phyloP scores from a whole-genome alignment of 2,797 vertebrate species.

The Psittacula derbiana region DNA sequence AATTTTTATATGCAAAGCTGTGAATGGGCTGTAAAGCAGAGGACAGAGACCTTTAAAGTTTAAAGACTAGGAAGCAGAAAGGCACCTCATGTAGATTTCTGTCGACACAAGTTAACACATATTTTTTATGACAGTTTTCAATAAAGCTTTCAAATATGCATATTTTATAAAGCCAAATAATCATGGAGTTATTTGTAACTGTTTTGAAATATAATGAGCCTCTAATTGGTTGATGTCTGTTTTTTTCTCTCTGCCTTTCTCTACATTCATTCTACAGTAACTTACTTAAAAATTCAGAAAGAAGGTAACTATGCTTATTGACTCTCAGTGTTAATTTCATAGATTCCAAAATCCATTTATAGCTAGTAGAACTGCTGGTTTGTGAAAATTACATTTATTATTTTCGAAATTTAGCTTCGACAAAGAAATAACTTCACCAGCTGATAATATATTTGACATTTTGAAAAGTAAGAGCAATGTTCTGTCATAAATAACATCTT shows the following conservation, averaged over 20 bases:
- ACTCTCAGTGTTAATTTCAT: slow-evolving; percentile 21
- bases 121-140: background rate
- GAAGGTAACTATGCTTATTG: background rate
- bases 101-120: background rate
- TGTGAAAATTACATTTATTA: slow-evolving; percentile 66
- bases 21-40: background rate
- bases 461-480: slow-evolving; percentile 53
- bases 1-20: background rate
- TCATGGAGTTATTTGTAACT: background rate
- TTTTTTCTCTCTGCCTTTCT: background rate
- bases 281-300: slow-evolving; percentile 12
- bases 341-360: slow-evolving; percentile 22
- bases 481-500: slow-evolving; percentile 63
- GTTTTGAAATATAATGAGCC: background rate
- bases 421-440: slow-evolving; percentile 43
- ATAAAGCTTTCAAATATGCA: background rate
- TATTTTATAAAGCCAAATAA: background rate
- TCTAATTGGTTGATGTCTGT: background rate
- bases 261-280: background rate
- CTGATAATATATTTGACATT: slow-evolving; percentile 56
- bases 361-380: slow-evolving; percentile 44
- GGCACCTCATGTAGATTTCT: background rate
- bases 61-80: background rate
- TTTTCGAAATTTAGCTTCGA: slow-evolving; percentile 43
- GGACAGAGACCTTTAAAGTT: background rate